Evolutionary conservation across 2,113 vertebrate species (phyloP).

Genomic region (Neoarius graeffei): DNA sequence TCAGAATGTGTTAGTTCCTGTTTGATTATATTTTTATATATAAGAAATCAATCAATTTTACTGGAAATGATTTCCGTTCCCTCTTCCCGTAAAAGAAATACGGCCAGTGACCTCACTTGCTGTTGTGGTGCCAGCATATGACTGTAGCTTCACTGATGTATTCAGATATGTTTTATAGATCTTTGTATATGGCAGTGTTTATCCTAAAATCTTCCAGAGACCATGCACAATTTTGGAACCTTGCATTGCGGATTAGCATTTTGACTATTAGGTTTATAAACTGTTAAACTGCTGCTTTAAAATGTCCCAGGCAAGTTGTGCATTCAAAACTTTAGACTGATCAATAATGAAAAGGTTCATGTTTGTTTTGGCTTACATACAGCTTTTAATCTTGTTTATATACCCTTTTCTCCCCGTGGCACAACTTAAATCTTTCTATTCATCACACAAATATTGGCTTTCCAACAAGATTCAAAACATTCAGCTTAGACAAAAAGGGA

Average conservation of each 20-base stretch:
- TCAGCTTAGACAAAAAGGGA: not conserved
- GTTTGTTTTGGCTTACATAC: constrained; percentile 8
- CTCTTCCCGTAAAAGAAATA: constrained; percentile 13
- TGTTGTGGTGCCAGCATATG: not conserved
- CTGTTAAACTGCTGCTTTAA: not conserved
- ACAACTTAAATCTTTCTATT: not conserved
- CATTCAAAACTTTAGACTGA: constrained; percentile 7
- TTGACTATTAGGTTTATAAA: not conserved
- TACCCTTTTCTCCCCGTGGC: not conserved
- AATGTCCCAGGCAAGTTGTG: not conserved
- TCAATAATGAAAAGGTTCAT: constrained; percentile 15
- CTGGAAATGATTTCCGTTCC: not conserved
- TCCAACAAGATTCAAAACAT: not conserved
- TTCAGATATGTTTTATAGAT: not conserved
- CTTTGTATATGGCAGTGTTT: not conserved
- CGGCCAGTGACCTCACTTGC: constrained; percentile 16
- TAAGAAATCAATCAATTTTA: not conserved
- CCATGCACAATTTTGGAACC: not conserved
- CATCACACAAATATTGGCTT: not conserved
- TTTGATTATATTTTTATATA: not conserved
- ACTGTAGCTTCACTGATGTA: not conserved
- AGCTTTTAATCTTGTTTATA: not conserved
- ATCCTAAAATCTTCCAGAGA: not conserved
- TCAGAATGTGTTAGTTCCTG: not conserved
- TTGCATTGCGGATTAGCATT: not conserved